Evolutionary conservation across 1,140 invertebrate species (phyloP).

Genomic region (Lepidurus apus): DNA sequence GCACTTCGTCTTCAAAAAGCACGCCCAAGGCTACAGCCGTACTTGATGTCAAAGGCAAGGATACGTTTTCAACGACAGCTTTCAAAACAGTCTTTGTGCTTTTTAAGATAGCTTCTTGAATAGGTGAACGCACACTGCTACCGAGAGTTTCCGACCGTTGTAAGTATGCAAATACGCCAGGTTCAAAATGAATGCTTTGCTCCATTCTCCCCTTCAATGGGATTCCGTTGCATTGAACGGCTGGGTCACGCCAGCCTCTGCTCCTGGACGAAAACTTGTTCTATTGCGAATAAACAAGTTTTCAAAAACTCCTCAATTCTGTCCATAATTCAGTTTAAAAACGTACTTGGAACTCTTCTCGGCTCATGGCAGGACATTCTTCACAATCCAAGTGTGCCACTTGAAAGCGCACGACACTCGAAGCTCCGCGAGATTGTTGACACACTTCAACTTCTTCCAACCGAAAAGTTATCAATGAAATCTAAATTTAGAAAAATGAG

Average conservation of each 20-base stretch:
- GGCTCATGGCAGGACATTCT: conserved; percentile 79
- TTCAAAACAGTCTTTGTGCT: conserved; percentile 22
- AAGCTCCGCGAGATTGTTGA: conserved; percentile 67
- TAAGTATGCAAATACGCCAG: neutral
- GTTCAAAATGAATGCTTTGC: conserved; percentile 28
- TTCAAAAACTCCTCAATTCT: conserved; percentile 9
- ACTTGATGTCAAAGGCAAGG: conserved; percentile 24
- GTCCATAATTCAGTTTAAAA: conserved; percentile 28
- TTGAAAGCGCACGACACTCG: conserved; percentile 67
- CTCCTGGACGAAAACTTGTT: conserved; percentile 38
- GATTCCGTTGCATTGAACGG: neutral
- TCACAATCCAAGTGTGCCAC: conserved; percentile 67
- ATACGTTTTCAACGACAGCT: conserved; percentile 20
- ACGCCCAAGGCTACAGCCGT: conserved; percentile 26
- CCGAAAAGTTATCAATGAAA: conserved; percentile 73
- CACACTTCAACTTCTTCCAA: conserved; percentile 74
- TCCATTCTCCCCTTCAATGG: conserved; percentile 30
- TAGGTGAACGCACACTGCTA: neutral
- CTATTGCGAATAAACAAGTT: conserved; percentile 29
- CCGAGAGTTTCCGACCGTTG: conserved; percentile 35
- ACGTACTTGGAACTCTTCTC: conserved; percentile 87
- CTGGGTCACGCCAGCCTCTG: conserved; percentile 37
- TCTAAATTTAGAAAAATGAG: conserved; percentile 49
- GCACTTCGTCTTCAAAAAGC: conserved; percentile 31
- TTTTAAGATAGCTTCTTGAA: conserved; percentile 22